Conservation (phyloP, 2,888 invertebrate genomes). For the Cryptus viduatorius region DNA sequence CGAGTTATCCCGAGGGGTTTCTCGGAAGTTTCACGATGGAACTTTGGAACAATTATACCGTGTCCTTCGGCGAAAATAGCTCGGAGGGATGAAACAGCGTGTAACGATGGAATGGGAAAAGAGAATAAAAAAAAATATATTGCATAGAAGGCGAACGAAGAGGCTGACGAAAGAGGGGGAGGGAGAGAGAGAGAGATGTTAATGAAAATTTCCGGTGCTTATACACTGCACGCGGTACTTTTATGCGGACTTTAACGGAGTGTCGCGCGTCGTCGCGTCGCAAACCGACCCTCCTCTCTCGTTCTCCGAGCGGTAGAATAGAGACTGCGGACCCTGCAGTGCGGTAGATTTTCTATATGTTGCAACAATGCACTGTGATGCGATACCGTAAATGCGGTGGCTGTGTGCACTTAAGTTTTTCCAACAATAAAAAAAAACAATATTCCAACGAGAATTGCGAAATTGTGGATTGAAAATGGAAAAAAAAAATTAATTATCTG, state of each 20-base stretch:
- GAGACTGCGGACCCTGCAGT: conserved; percentile 51
- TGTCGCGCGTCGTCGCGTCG: background rate
- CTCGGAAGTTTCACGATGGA: conserved; percentile 5
- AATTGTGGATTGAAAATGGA: no score
- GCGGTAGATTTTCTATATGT: conserved; percentile 41
- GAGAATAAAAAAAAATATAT: background rate
- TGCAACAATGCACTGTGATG: background rate
- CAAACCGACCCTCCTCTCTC: background rate
- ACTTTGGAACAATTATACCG: conserved; percentile 28
- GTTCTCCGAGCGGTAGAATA: background rate
- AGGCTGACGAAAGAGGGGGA: background rate
- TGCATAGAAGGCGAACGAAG: conserved; percentile 11
- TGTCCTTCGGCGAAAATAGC: conserved; percentile 35
- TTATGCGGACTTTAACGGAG: conserved; percentile 23
- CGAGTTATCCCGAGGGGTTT: conserved; percentile 26
- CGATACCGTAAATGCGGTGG: background rate
- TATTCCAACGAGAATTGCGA: background rate
- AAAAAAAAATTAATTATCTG: no score
- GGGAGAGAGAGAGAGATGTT: conserved; percentile 13
- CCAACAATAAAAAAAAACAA: background rate
- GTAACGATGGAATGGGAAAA: background rate
- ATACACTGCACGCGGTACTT: conserved; percentile 17
- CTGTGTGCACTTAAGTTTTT: background rate
- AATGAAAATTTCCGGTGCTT: conserved; percentile 44
- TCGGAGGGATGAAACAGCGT: conserved; percentile 1